Evolutionary conservation across 2,888 invertebrate genomes (phyloP).

Genomic region (Diachrysia chrysitis): DNA sequence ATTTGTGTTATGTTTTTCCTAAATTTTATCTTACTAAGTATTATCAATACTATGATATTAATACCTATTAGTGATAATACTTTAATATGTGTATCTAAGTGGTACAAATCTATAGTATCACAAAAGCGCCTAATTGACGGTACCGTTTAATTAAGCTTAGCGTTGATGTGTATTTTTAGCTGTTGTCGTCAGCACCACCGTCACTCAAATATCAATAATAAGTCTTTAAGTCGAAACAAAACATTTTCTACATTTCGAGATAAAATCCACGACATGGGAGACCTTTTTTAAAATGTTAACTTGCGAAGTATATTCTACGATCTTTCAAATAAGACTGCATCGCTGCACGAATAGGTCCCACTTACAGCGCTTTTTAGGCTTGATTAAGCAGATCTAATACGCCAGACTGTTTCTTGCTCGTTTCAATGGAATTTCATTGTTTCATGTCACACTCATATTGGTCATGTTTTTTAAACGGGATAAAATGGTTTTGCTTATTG

Average conservation of each 20-base stretch:
- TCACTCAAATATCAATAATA: not conserved
- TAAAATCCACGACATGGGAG: too few species aligned
- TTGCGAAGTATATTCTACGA: not conserved
- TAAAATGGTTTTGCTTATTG: too few species aligned
- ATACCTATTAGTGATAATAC: too few species aligned
- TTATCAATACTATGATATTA: too few species aligned
- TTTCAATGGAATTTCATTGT: not conserved
- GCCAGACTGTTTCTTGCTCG: not conserved
- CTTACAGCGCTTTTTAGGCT: not conserved
- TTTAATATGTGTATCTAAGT: too few species aligned
- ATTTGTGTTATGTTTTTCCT: too few species aligned
- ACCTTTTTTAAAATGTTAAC: not conserved
- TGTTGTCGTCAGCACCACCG: not conserved
- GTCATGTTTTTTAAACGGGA: not conserved
- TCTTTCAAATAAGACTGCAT: not conserved
- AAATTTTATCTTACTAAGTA: too few species aligned
- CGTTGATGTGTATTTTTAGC: not conserved
- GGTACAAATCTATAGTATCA: too few species aligned
- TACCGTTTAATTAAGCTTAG: not conserved
- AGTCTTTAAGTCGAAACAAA: not conserved
- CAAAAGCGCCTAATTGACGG: not conserved
- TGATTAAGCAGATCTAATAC: conserved; percentile 1
- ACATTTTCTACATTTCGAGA: not conserved
- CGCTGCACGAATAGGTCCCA: not conserved
- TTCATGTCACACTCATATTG: not conserved